Base-by-base conservation (phyloP, 2,113 vertebrate genomes). In the Zingel zingel region DNA sequence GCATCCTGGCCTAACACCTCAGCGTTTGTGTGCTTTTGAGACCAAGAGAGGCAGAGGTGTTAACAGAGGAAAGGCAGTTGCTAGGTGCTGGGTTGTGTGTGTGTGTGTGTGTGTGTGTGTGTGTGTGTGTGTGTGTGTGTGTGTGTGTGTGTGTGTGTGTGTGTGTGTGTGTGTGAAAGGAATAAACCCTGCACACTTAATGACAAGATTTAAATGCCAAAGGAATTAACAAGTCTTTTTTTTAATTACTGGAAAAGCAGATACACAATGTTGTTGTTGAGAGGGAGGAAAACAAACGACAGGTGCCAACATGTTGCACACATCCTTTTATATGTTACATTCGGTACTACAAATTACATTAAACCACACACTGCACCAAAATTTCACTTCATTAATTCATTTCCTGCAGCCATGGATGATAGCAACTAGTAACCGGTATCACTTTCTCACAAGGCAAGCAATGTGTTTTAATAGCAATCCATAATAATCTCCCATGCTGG, bases 1-100 rank as follows among this genome's bases (percentile, higher is more conserved):
- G 90, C 89, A 94, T 94, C 94, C 95, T 94, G 92, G 80, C 65
- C 85, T 75, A 19, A 86, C 94, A 92, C 94, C 91, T 94, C 90
- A 0, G 30, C 90, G 90, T 92, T 93, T 84, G 89, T 86, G 90
- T 87, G 86, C 92, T 85, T 89, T 64, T 70, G 75, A 77, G 83
- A 73, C 73, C 70, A 27, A 61, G 48, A 65, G 61, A 72, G 81
- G 50, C 43, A 23, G 88, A 92, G 82, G 93, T 89, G 94, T 91
- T 86, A 93, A 92, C 84, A 90, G 90, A 92, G 93, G 91, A 94
- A 94, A 92, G 87, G 72, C 83, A 77, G 79, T 87, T 91, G 93
- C 36, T 79, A 79, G 79, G 88, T 91, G 93, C 36, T 79, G 84
- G 72, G 18, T 72, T 58, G 25, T 51, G n/a, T 1, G 59, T 74